Percentiles rank a stretch among this genome's conserved stretches.
phyloP scores from a whole-genome alignment of 2,113 vertebrate species.

The Esox niger region DNA sequence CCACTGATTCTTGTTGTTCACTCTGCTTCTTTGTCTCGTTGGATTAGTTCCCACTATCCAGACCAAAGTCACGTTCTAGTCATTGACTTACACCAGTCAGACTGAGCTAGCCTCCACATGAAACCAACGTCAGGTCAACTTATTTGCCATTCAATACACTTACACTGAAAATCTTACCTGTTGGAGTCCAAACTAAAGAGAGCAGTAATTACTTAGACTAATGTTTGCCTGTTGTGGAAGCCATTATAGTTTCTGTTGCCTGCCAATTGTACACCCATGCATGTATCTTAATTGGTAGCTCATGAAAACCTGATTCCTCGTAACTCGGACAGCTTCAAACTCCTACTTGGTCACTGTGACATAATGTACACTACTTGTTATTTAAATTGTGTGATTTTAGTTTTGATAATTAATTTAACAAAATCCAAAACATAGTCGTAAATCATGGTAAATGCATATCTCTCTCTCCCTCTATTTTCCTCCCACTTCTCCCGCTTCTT shows the following conservation, averaged over 20 bases:
- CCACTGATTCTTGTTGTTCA: not conserved
- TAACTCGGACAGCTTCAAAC: not conserved
- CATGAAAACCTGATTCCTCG: not conserved
- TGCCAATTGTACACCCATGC: not conserved
- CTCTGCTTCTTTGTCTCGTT: not conserved
- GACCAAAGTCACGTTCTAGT: not conserved
- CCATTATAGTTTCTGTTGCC: not conserved
- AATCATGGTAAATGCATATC: not conserved
- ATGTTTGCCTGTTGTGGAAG: not conserved
- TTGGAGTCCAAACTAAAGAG: not conserved
- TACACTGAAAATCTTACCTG: not conserved
- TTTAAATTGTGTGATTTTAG: constrained; percentile 13
- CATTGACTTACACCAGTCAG: not conserved
- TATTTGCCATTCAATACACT: not conserved
- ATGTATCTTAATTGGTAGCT: not conserved
- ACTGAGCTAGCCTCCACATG: not conserved
- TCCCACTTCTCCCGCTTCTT: not conserved
- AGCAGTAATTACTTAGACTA: no score
- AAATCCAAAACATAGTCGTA: constrained; percentile 2
- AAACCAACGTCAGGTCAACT: not conserved
- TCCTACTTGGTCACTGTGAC: not conserved
- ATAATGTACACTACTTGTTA: not conserved
- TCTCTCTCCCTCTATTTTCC: not conserved
- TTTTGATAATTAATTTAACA: constrained; percentile 6
- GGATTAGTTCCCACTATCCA: not conserved